A percentile compares a stretch with the other conserved stretches of the same genome.
These are phyloP conservation scores for Himantopus leucocephalus DNA, from an alignment of 2,113 vertebrate genomes.

Conservation along the genomic window DNA sequence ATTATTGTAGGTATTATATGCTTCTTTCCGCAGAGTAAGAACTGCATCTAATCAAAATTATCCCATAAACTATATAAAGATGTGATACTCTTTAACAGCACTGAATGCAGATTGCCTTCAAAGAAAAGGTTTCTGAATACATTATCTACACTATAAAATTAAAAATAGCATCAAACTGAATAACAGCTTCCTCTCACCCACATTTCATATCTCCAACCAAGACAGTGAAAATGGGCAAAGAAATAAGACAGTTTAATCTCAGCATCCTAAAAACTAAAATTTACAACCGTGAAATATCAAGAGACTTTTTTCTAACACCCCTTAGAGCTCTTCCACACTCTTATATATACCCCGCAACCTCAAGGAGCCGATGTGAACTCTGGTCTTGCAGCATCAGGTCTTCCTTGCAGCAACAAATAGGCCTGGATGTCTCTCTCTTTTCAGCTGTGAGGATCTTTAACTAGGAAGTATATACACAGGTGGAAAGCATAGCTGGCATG, in stretches of 20 bases:
- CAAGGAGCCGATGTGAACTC: background rate
- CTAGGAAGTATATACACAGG: background rate
- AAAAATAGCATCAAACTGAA: conserved; percentile 13
- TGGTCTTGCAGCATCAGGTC: background rate
- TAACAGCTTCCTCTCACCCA: conserved; percentile 16
- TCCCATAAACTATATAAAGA: background rate
- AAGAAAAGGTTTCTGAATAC: conserved; percentile 10
- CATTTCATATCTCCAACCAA: background rate
- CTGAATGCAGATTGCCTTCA: background rate
- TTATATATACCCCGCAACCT: background rate
- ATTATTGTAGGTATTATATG: background rate
- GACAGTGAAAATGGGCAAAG: background rate
- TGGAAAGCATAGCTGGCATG: background rate
- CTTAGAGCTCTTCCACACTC: background rate
- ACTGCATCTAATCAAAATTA: conserved; percentile 15
- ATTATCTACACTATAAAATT: background rate
- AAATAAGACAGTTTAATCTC: background rate
- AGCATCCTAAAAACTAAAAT: background rate
- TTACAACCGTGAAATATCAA: background rate
- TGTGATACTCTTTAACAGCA: background rate
- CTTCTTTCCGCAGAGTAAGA: background rate
- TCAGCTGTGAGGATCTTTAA: background rate
- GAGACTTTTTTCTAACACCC: background rate
- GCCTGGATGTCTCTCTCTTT: background rate
- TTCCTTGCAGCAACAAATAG: background rate